phyloP scores from a whole-genome alignment of 2,888 invertebrate species.

The Drosophila infuscata region DNA sequence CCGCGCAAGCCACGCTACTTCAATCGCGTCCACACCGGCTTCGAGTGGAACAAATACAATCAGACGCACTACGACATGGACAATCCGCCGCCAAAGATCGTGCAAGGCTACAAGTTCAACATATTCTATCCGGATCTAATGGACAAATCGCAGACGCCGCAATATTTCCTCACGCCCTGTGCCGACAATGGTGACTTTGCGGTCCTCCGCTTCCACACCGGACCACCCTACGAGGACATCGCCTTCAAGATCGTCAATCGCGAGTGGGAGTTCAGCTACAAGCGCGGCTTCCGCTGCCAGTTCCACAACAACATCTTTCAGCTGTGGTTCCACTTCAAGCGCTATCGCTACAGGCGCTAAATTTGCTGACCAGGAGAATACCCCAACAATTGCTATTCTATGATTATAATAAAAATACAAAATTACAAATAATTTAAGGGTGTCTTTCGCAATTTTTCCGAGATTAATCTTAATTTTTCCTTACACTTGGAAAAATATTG shows the following conservation, averaged over 20 bases:
- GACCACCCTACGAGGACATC: slow-evolving; percentile 99
- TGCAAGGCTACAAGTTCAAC: slow-evolving; percentile 99
- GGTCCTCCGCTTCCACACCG: slow-evolving; percentile 97
- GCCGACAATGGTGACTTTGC: slow-evolving; percentile 98
- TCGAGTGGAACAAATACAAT: slow-evolving; percentile 99
- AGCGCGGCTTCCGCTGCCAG: slow-evolving; percentile 98
- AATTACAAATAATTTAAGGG: neutral
- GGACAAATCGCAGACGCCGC: slow-evolving; percentile 95
- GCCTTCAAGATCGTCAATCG: slow-evolving; percentile 99
- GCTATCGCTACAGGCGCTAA: slow-evolving; percentile 96
- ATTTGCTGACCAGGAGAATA: neutral
- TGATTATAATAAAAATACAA: slow-evolving; percentile 6
- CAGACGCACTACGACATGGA: slow-evolving; percentile 99
- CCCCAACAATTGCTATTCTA: neutral
- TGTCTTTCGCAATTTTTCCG: neutral
- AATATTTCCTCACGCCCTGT: slow-evolving; percentile 96
- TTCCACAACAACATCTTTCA: slow-evolving; percentile 99
- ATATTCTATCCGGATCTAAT: slow-evolving; percentile 99
- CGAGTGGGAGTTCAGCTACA: slow-evolving; percentile 99
- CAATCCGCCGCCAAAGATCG: slow-evolving; percentile 99
- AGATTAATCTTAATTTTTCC: neutral
- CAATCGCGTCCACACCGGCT: slow-evolving; percentile 98
- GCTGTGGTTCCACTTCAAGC: slow-evolving; percentile 99
- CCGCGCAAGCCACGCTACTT: slow-evolving; percentile 99
- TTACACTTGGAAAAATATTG: neutral